Evolutionary conservation across 2,888 invertebrate genomes (phyloP).

Genomic region (Bellardia bayeri): DNA sequence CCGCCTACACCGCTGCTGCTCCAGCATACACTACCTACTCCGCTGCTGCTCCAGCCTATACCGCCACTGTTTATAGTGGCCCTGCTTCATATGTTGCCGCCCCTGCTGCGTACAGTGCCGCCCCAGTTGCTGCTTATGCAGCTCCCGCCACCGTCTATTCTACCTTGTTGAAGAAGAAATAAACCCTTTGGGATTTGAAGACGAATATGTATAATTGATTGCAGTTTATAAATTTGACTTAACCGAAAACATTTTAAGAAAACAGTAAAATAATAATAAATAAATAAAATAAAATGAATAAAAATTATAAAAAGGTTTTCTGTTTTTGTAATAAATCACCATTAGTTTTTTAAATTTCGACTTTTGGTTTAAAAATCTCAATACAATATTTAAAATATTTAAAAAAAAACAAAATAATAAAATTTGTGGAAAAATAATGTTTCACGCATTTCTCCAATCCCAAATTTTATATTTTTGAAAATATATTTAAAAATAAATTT

Average conservation of each 20-base stretch:
- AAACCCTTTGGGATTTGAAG: slow-evolving; percentile 49
- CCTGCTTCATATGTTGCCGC: slow-evolving; percentile 55
- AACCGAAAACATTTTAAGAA: background rate
- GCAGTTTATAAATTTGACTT: slow-evolving; percentile 9
- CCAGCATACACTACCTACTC: slow-evolving; percentile 70
- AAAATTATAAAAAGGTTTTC: background rate
- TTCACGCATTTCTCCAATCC: no score
- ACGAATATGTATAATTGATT: slow-evolving; percentile 42
- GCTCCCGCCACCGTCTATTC: slow-evolving; percentile 63
- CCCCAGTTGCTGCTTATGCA: slow-evolving; percentile 39
- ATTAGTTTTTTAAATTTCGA: no score
- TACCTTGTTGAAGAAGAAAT: slow-evolving; percentile 64
- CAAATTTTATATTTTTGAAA: no score
- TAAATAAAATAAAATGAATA: background rate
- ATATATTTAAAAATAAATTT: no score
- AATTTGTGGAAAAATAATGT: no score
- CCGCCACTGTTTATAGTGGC: slow-evolving; percentile 74
- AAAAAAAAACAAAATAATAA: no score
- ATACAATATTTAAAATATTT: no score
- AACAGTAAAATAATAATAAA: no score
- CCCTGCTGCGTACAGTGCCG: slow-evolving; percentile 50
- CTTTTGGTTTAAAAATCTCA: no score
- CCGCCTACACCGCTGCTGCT: slow-evolving; percentile 59
- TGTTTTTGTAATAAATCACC: background rate
- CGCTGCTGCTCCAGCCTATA: slow-evolving; percentile 64